Evolutionary conservation across 1,140 invertebrate genomes (phyloP), one percentile per base, ranked within the genome.

Genomic region (Metaphire vulgaris): DNA sequence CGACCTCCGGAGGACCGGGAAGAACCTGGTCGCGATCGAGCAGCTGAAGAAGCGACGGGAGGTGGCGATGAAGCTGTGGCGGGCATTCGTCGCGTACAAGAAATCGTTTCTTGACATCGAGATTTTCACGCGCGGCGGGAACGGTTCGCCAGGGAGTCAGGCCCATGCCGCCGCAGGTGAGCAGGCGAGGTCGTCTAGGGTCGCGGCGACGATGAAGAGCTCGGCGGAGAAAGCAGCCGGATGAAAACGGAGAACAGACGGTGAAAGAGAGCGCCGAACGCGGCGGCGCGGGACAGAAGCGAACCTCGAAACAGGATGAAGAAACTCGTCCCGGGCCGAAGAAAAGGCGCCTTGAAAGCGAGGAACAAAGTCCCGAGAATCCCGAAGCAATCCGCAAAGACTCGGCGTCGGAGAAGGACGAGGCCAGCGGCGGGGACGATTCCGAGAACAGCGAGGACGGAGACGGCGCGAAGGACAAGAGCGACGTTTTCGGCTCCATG

Each of bases 41-140:
- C 72, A 34, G 72, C 32, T 28, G 31, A 73, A 73, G 41, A 73
- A 73, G 30, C 32, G 34, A 28, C 26, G 33, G 1, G 73, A 75
- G 31, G 73, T 75, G 12, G 66, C 72, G 0, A 31, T 41, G n/a
- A 78, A 78, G 41, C 69, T 78, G 56, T 66, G 69, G 56, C 21
- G 77, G 12, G 77, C 77, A 32, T 64, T 78, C 26, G 32, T 68
- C 21, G 77, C 77, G 6, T 78, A 69, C 34, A 74, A 78, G 68
- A 78, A 78, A 69, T 75, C 73, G 2, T 75, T 78, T 30, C 30
- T 65, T 26, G 77, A 78, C 69, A 70, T 78, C 28, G 74, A 69
- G 12, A 32, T 71, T 29, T 78, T 56, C 33, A 65, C 76, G 41
- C 33, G 34, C n/a, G 28, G 41, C 41, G 21, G 41, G 41, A 56